phyloP scores from a whole-genome alignment of 2,797 vertebrate species.

The Tapirus indicus region DNA sequence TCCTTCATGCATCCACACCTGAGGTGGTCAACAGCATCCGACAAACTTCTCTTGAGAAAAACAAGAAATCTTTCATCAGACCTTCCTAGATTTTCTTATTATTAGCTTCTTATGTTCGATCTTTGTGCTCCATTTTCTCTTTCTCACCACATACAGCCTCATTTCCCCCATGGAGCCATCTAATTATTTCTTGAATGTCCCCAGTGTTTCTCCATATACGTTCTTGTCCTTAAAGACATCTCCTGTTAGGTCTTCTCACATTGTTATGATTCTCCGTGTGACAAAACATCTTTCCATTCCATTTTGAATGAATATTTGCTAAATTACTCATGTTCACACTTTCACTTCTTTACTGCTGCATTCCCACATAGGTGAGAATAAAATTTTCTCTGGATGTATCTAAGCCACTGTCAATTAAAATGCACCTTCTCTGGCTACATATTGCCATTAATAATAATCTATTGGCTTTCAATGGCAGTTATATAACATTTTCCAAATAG shows the following conservation, averaged over 20 bases:
- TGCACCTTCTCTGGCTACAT: constrained; percentile 67
- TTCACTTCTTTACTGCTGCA: constrained; percentile 67
- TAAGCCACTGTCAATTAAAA: constrained; percentile 84
- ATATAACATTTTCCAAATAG: background rate
- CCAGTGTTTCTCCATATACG: constrained; percentile 65
- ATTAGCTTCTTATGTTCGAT: constrained; percentile 52
- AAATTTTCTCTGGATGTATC: constrained; percentile 81
- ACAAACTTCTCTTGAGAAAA: background rate
- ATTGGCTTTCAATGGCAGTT: background rate
- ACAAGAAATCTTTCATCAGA: background rate
- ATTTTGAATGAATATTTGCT: constrained; percentile 83
- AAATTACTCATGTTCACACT: constrained; percentile 80
- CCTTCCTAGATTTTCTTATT: background rate
- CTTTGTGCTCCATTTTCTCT: constrained; percentile 58
- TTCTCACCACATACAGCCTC: constrained; percentile 51
- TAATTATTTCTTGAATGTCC: constrained; percentile 85
- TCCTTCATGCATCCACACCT: background rate
- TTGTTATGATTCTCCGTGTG: constrained; percentile 76
- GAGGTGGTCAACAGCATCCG: background rate
- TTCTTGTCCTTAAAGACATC: constrained; percentile 81
- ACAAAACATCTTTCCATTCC: constrained; percentile 83
- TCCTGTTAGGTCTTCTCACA: constrained; percentile 81
- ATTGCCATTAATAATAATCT: background rate
- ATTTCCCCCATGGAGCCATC: constrained; percentile 78
- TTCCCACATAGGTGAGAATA: constrained; percentile 77